Evolutionary conservation across 2,888 invertebrate genomes (phyloP).

Genomic region (Chrysolina oricalcia): DNA sequence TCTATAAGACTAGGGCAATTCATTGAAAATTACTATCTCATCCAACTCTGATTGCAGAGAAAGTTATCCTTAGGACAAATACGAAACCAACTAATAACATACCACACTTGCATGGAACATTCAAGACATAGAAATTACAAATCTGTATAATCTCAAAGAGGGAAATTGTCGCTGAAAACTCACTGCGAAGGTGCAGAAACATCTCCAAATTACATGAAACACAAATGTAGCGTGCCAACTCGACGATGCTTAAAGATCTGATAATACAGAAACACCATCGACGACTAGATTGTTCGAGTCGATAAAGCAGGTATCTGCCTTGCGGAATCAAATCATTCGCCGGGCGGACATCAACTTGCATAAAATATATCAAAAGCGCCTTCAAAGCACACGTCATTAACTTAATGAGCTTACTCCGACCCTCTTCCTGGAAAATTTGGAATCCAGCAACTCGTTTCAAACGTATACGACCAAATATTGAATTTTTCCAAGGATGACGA

Average conservation of each 20-base stretch:
- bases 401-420: constrained; percentile 66
- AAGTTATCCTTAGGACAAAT: too few species aligned
- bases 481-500: constrained; percentile 47
- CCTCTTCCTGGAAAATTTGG: constrained; percentile 50
- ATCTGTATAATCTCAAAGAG: constrained; percentile 4
- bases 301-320: constrained; percentile 66
- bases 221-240: constrained; percentile 66
- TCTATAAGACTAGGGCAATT: too few species aligned
- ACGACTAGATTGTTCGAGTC: constrained; percentile 63
- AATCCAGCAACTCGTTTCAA: constrained; percentile 43
- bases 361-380: constrained; percentile 66
- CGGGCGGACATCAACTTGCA: constrained; percentile 65
- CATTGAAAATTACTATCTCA: too few species aligned
- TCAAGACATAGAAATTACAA: not conserved
- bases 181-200: constrained; percentile 50
- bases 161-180: not conserved
- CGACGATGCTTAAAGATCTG: constrained; percentile 64
- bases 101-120: not conserved
- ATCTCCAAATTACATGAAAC: constrained; percentile 66
- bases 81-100: too few species aligned
- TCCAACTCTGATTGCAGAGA: too few species aligned
- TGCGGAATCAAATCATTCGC: constrained; percentile 67
- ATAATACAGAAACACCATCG: constrained; percentile 64
- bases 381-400: constrained; percentile 66
- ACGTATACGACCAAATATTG: constrained; percentile 60